Base-by-base conservation (phyloP, 2,888 invertebrate species). In the Galeruca laticollis region DNA sequence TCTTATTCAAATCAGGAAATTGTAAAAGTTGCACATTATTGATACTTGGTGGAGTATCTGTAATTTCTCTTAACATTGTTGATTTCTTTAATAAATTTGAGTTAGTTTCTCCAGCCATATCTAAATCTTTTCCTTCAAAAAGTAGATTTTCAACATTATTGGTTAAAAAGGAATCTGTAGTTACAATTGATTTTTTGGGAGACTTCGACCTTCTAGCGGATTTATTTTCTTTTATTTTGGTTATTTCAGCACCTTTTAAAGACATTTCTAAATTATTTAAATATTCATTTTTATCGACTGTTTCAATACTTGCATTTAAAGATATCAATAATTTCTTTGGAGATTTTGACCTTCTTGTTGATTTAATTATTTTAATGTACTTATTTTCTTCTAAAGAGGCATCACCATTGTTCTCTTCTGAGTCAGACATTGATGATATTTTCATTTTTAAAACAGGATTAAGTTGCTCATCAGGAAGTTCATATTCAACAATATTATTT, bases 241-340 rank as follows among this genome's bases (percentile, higher is more conserved):
- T 4, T 49, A 15, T 18, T 49, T 49, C 47, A 37, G 11, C 10
- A 2, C 2, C 10, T 1, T 37, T 40, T n/a, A 40, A 37, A 3
- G 37, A 37, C 2, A 37, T 5, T 13, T 40, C n/a, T 2, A 40
- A 6, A n/a, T 40, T n/a, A 40, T 40, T n/a, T 40, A 13, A 40
- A 40, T 40, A 11, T n/a, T 40, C n/a, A 40, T n/a, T n/a, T 40
- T 37, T 37, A 40, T 40, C 6, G 2, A 26, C 40, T 13, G 40
- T 4, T 40, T 40, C 40, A 40, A 40, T 40, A n/a, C 13, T n/a
- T 40, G 40, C n/a, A 4, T 13, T 40, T 40, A 40, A n/a, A 40
- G n/a, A n/a, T 40, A 40, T 40, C 5, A n/a, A 40, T 40, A 40
- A 5, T 40, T 54, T 54, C 26, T 54, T 54, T 6, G 54, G 54